Evolutionary conservation across 2,888 invertebrate species (phyloP), one percentile per base, ranked within the genome.

Genomic region (Dendrolimus pini): DNA sequence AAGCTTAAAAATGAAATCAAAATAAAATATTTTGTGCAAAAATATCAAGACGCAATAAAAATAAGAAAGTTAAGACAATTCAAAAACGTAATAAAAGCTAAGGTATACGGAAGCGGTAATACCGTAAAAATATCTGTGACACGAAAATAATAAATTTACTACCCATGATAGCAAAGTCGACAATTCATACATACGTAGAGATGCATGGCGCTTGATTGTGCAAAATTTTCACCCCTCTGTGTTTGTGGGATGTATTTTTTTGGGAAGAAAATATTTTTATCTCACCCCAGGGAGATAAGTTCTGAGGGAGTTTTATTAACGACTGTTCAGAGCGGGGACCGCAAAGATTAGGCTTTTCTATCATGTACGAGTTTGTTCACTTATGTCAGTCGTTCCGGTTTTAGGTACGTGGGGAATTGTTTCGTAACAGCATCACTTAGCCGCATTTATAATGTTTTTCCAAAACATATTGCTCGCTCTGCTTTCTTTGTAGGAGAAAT

Each of bases 241-340:
- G 60, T 60, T 58, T 59, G 58, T 41, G 61, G 66, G 59, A 62
- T 64, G 66, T 76, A 72, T 80, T 82, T 82, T 81, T 81, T 78
- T 73, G 70, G 58, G 61, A 72, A 69, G 73, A 75, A 80, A 78
- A 77, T 78, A 74, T 78, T 80, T 78, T 85, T 84, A 85, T 85
- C 80, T 82, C 63, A 61, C 80, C 78, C 78, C 56, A 30, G 74
- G 70, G 79, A 83, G 80, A 81, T 81, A 83, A 84, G 78, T 83
- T 82, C 75, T 70, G 70, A 66, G 68, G 72, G 80, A 82, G 79
- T 85, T 85, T 78, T 83, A 83, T 82, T 85, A 85, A 85, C 85
- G 85, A 82, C 83, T 82, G 79, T 85, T 82, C 67, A 71, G 75
- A 73, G 78, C 67, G 72, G 74, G 74, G 77, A 66, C 69, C 68